Conservation (phyloP, 2,797 vertebrate genomes). For the Agapornis canus region DNA sequence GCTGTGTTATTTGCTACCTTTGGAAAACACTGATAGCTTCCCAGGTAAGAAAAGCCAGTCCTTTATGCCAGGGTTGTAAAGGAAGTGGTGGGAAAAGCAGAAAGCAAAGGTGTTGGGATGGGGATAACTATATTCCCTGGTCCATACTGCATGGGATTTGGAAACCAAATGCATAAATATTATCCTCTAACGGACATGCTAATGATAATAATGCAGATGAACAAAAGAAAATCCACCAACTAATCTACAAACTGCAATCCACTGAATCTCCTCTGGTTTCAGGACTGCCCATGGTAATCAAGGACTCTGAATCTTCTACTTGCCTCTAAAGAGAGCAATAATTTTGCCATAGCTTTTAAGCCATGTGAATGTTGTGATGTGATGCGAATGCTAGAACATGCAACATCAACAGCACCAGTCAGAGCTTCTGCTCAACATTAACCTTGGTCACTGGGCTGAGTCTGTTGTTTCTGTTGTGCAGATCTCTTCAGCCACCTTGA, state of each 20-base stretch:
- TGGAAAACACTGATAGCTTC: conserved; percentile 86
- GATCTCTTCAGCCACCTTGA: conserved; percentile 87
- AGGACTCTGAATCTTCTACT: background rate
- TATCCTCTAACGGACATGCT: background rate
- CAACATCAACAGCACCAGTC: accelerated
- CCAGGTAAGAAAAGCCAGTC: conserved; percentile 78
- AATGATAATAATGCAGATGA: background rate
- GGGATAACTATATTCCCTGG: background rate
- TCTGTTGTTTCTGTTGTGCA: background rate
- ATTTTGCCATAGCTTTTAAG: background rate
- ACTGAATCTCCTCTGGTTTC: background rate
- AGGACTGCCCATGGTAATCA: background rate
- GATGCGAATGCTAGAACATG: accelerated
- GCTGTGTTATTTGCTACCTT: conserved; percentile 87
- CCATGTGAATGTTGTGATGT: no score
- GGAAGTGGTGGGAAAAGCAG: background rate
- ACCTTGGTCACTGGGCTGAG: background rate
- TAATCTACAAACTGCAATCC: background rate
- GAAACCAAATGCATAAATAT: background rate
- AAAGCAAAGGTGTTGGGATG: background rate
- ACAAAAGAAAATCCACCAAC: background rate
- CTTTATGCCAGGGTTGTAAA: background rate
- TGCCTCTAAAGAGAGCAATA: background rate
- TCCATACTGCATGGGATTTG: background rate
- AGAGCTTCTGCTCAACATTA: background rate